Percentiles rank a stretch among this genome's conserved stretches.
Conservation (phyloP, 2,113 vertebrate genomes). For the Cyprinus carpio region DNA sequence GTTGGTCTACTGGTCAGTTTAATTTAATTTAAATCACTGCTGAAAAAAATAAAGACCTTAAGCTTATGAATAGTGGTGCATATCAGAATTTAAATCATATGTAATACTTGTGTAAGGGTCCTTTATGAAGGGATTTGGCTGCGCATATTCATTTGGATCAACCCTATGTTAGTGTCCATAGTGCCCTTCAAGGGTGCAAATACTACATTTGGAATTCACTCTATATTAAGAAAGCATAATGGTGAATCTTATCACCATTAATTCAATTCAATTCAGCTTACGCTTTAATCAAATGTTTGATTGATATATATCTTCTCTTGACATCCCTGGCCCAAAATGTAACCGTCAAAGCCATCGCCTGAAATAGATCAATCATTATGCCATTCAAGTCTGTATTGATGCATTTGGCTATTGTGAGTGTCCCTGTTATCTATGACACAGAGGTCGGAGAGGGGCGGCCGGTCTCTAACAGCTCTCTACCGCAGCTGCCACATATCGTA, state of each 20-base stretch:
- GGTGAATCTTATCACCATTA: background rate
- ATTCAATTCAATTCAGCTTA: slow-evolving; percentile 11
- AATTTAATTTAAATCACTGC: too few species aligned
- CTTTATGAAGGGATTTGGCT: background rate
- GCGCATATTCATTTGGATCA: background rate
- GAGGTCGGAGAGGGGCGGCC: slow-evolving; percentile 41
- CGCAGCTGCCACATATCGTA: slow-evolving; percentile 46
- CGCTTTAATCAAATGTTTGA: slow-evolving; percentile 12
- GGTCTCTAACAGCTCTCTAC: slow-evolving; percentile 30
- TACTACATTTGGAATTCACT: background rate
- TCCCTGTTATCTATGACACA: slow-evolving; percentile 47
- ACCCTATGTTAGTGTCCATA: background rate
- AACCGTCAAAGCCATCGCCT: slow-evolving; percentile 20
- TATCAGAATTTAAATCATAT: background rate
- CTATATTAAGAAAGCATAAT: slow-evolving; percentile 15
- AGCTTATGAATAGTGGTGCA: too few species aligned
- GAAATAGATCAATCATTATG: slow-evolving; percentile 46
- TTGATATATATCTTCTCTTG: slow-evolving; percentile 14
- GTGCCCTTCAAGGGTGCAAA: background rate
- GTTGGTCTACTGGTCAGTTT: too few species aligned
- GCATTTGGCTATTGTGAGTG: slow-evolving; percentile 36
- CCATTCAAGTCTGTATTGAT: slow-evolving; percentile 38
- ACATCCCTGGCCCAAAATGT: slow-evolving; percentile 16
- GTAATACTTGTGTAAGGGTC: background rate
- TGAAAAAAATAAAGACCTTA: too few species aligned